Evolutionary conservation across 1,140 invertebrate genomes (phyloP), one percentile per base, ranked within the genome.

Genomic region (Asbolus verrucosus): DNA sequence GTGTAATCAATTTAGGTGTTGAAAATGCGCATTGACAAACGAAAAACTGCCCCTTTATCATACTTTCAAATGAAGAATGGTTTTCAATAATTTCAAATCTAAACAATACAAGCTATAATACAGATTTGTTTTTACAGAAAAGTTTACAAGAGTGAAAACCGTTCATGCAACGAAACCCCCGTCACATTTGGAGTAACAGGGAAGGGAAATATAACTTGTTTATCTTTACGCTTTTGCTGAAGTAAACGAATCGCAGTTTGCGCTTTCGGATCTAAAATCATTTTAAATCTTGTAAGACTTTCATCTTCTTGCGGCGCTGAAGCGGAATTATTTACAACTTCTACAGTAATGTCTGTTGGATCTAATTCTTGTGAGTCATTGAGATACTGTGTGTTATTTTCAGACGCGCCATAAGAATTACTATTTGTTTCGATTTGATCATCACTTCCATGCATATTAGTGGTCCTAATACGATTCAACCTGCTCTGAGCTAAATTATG

Each of bases 311-410:
- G n/a, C 15, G 6, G 9, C 9, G 4, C 14, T n/a, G n/a, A 21
- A 41, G 30, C 68, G 13, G 41, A 60, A 8, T 27, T 6, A 41
- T 72, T 72, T 21, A 38, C 1, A 11, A 72, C 66, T 65, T 72
- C 16, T 11, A 72, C 60, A 4, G 71, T 72, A 8, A 72, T 24
- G 19, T 72, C 54, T 19, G 65, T 41, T 6, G 70, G 8, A 15
- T 63, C 61, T 6, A 54, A 11, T 8, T 54, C 46, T 54, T 54
- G 46, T 13, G 46, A 27, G 6, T 54, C 46, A 54, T 54, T 54
- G 27, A 54, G 5, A 24, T 27, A 18, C n/a, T 4, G 2, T 14
- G 39, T 50, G 11, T 11, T 36, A 1, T n/a, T 27, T 13, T n/a
- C 46, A 30, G 14, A 4, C 19, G 6, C 19, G 9, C 1, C 16